phyloP scores from a whole-genome alignment of 2,797 vertebrate genomes.

The Sebastes iracundus region DNA sequence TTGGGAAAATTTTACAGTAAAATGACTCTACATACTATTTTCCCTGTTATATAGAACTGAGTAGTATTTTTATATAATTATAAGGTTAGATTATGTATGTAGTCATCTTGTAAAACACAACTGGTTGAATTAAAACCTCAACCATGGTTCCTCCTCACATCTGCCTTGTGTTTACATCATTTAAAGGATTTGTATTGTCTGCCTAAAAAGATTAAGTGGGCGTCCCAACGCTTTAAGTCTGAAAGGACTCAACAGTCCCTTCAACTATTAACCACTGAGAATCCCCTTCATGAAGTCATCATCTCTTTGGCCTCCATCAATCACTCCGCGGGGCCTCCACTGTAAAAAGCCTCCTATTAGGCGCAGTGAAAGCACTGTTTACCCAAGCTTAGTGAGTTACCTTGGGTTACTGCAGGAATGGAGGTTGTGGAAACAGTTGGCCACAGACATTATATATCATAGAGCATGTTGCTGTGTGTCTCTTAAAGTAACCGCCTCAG shows the following conservation, averaged over 20 bases:
- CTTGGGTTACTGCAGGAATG: constrained; percentile 59
- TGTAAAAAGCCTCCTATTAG: constrained; percentile 70
- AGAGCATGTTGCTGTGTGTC: constrained; percentile 1
- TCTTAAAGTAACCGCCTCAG: neutral
- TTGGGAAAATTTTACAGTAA: neutral
- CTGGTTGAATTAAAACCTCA: constrained; percentile 8
- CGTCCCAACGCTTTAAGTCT: constrained; percentile 54
- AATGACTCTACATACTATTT: neutral
- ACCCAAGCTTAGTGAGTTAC: constrained; percentile 66
- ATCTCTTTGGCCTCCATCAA: constrained; percentile 63
- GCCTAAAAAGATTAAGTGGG: constrained; percentile 68
- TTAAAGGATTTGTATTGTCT: constrained; percentile 66
- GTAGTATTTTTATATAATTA: neutral
- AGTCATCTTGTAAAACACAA: constrained; percentile 13
- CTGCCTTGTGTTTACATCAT: constrained; percentile 49
- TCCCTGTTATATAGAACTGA: neutral
- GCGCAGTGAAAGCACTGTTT: constrained; percentile 70
- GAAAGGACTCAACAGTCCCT: constrained; percentile 56
- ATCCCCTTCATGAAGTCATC: constrained; percentile 64
- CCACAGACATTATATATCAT: constrained; percentile 25
- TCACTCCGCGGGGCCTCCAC: constrained; percentile 52
- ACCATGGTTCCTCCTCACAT: constrained; percentile 14
- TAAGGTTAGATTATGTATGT: neutral
- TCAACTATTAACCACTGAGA: constrained; percentile 55
- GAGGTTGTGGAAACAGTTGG: constrained; percentile 43